Evolutionary conservation across 2,888 invertebrate genomes (phyloP).

Genomic region (Drosophila ezoana): DNA sequence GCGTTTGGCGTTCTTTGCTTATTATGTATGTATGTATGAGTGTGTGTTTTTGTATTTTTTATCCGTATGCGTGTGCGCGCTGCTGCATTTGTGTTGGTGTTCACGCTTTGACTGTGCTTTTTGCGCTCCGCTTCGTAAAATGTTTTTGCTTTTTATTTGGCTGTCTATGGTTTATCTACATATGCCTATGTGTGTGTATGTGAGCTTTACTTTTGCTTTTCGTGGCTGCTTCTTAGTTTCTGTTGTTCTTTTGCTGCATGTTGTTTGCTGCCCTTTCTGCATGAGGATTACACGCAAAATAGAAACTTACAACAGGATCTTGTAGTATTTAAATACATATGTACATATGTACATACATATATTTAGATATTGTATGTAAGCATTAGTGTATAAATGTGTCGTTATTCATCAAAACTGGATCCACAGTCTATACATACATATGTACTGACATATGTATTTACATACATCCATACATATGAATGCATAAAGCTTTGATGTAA

Average conservation of each 20-base stretch:
- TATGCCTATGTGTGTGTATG: conserved; percentile 19
- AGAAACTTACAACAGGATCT: conserved; percentile 15
- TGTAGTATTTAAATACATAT: not conserved
- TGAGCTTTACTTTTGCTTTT: conserved; percentile 70
- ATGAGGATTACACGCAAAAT: not conserved
- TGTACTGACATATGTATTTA: not conserved
- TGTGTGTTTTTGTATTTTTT: conserved; percentile 23
- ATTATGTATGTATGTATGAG: conserved; percentile 25
- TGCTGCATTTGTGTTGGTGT: conserved; percentile 36
- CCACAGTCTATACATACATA: not conserved
- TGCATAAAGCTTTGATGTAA: not conserved
- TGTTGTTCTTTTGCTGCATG: conserved; percentile 14
- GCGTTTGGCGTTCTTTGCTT: conserved; percentile 38
- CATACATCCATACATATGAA: conserved; percentile 4
- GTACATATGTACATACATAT: not conserved
- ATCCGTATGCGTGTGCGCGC: conserved; percentile 51
- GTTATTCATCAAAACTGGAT: no score
- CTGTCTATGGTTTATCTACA: conserved; percentile 27
- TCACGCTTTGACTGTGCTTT: conserved; percentile 37
- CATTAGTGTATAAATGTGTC: not conserved
- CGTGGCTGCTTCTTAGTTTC: conserved; percentile 7
- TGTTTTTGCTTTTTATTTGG: conserved; percentile 14
- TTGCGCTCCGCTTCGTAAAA: conserved; percentile 20
- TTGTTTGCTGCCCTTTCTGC: conserved; percentile 17
- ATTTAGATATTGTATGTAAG: no score